Conservation (phyloP, 2,113 vertebrate genomes). For the Potamarius usumacintae region DNA sequence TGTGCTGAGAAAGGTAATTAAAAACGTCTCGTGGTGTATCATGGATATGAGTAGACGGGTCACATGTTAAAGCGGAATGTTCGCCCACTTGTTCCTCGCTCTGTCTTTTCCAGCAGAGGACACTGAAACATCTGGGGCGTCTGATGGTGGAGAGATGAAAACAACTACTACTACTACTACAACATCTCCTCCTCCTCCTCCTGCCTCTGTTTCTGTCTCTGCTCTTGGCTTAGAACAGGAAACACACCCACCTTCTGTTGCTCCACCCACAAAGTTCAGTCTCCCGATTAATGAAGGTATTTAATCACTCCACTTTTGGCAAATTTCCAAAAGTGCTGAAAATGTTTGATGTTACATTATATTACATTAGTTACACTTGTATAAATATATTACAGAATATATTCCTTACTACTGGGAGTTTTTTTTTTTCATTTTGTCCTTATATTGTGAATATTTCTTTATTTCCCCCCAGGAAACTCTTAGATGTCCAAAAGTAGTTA, state of each 20-base stretch:
- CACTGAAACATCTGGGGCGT: not conserved
- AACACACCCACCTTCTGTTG: not conserved
- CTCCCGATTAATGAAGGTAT: constrained; percentile 46
- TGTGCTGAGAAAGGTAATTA: constrained; percentile 51
- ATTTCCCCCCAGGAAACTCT: not conserved
- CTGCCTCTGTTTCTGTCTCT: constrained; percentile 17
- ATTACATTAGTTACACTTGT: no score
- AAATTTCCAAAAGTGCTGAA: not conserved
- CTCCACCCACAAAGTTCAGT: constrained; percentile 36
- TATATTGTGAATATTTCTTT: not conserved
- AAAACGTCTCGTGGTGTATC: not conserved
- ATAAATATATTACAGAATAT: no score
- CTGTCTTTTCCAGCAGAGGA: constrained; percentile 31
- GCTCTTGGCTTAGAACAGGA: constrained; percentile 28
- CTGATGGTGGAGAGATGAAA: constrained; percentile 16
- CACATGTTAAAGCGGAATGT: not conserved
- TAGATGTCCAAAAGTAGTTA: no score
- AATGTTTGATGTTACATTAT: not conserved
- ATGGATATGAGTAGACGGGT: not conserved
- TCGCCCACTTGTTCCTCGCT: not conserved
- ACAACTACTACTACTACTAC: not conserved
- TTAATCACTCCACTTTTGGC: not conserved
- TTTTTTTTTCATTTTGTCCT: not conserved
- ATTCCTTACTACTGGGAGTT: no score
- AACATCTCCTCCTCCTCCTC: not conserved